These are phyloP conservation scores for Macrosteles quadrilineatus DNA, from an alignment of 1,140 invertebrate species.

Conservation along the genomic window DNA sequence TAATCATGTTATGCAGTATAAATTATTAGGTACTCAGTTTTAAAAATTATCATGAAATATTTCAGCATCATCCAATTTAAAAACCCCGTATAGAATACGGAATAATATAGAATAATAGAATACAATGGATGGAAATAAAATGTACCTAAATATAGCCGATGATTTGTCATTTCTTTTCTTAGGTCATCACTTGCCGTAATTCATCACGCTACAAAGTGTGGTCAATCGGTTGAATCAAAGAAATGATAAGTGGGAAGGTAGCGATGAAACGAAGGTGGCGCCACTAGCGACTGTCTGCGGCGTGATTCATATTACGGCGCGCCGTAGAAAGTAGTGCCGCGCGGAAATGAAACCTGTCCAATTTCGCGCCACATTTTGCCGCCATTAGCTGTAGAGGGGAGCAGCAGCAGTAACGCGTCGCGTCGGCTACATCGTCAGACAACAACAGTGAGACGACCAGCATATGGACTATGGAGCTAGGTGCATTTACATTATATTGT, in stretches of 20 bases:
- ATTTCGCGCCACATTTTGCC: slow-evolving; percentile 17
- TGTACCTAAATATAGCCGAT: too few relatives aligned
- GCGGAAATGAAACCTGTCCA: slow-evolving; percentile 26
- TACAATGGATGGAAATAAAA: too few relatives aligned
- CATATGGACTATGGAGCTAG: neutral
- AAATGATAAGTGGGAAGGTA: slow-evolving; percentile 19
- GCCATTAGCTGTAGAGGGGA: slow-evolving; percentile 25
- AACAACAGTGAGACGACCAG: neutral
- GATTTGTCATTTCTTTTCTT: too few relatives aligned
- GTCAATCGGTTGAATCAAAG: slow-evolving; percentile 7
- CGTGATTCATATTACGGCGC: slow-evolving; percentile 21
- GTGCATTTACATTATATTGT: too few relatives aligned
- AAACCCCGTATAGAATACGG: too few relatives aligned
- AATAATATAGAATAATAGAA: too few relatives aligned
- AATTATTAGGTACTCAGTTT: too few relatives aligned
- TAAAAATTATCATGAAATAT: too few relatives aligned
- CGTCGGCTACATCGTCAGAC: neutral
- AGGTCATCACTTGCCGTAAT: slow-evolving; percentile 8
- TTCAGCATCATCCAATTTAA: too few relatives aligned
- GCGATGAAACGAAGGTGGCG: slow-evolving; percentile 23
- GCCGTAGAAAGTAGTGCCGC: slow-evolving; percentile 13
- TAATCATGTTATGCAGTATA: too few relatives aligned
- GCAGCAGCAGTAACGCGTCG: neutral
- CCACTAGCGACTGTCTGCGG: slow-evolving; percentile 28
- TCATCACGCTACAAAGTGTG: slow-evolving; percentile 15